Conservation (phyloP, 92 coral and sea anemone genomes). For the Actinostola sp. region DNA sequence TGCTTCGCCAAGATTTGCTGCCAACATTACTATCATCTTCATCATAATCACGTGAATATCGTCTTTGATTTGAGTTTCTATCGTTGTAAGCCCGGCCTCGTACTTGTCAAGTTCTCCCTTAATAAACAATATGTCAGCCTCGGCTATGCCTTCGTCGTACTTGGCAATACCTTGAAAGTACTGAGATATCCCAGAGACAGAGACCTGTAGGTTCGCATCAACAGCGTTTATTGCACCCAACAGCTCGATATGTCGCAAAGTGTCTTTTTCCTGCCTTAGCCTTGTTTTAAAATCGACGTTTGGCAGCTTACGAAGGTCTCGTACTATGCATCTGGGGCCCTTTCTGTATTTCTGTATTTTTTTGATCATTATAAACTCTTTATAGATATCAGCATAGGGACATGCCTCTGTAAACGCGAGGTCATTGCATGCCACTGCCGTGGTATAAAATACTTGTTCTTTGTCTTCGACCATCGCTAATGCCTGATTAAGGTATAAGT, state of each 20-base stretch:
- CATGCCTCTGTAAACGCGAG: background rate
- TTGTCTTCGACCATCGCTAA: conserved; percentile 1
- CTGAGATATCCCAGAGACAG: conserved; percentile 46
- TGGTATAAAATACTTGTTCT: background rate
- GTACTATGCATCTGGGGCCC: conserved; percentile 13
- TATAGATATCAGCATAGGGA: conserved; percentile 22
- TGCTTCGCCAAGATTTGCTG: conserved; percentile 28
- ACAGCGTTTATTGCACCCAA: background rate
- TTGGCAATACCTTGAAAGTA: conserved; percentile 48
- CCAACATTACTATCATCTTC: conserved; percentile 4
- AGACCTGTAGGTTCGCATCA: conserved; percentile 41
- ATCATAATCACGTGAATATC: conserved; percentile 19
- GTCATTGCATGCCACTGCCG: conserved; percentile 2
- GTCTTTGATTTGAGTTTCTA: conserved; percentile 15
- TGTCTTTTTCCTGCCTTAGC: conserved; percentile 30
- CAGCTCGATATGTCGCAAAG: conserved; percentile 43
- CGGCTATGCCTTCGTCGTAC: conserved; percentile 67
- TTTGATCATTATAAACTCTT: conserved; percentile 34
- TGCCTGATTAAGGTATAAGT: background rate
- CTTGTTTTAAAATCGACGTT: conserved; percentile 37
- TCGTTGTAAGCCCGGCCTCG: background rate
- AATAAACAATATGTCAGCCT: conserved; percentile 47
- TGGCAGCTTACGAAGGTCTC: conserved; percentile 48
- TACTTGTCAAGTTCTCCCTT: conserved; percentile 30
- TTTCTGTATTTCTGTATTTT: conserved; percentile 50